A percentile compares a stretch with the other conserved stretches of the same genome.
These are phyloP conservation scores for Nephrotoma appendiculata DNA, from an alignment of 2,888 invertebrate species.

Conservation along the genomic window DNA sequence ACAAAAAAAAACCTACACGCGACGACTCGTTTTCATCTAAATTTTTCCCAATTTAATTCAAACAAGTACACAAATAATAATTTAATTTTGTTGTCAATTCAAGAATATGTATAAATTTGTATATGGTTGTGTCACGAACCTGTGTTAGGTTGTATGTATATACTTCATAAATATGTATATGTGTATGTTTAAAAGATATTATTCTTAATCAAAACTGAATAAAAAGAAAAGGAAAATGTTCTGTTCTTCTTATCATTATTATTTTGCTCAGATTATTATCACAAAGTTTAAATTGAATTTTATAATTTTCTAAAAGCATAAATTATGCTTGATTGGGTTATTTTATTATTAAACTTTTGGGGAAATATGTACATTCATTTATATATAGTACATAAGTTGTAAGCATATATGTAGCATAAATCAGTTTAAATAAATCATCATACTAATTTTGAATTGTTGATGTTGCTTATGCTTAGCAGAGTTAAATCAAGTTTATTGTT, in stretches of 20 bases:
- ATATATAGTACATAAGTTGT: background rate
- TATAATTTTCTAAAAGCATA: background rate
- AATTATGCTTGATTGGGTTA: background rate
- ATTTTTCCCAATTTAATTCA: too few relatives aligned
- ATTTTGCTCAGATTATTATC: background rate
- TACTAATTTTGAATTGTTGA: background rate
- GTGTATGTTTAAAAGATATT: too few relatives aligned
- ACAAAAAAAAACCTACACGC: too few relatives aligned
- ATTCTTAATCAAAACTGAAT: too few relatives aligned
- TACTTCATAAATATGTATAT: too few relatives aligned
- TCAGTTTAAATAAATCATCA: background rate
- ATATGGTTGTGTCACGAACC: too few relatives aligned
- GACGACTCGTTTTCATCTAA: too few relatives aligned
- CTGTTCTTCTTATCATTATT: background rate
- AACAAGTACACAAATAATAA: too few relatives aligned
- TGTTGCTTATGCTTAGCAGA: background rate
- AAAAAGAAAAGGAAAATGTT: background rate
- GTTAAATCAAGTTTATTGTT: background rate
- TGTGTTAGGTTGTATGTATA: too few relatives aligned
- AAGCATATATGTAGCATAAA: background rate
- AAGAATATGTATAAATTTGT: too few relatives aligned
- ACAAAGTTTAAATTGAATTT: background rate
- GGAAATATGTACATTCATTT: background rate
- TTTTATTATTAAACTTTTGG: background rate
- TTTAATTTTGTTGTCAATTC: too few relatives aligned